These are phyloP conservation scores for Brachionus plicatilis DNA, from an alignment of 1,140 invertebrate species.

Conservation along the genomic window DNA sequence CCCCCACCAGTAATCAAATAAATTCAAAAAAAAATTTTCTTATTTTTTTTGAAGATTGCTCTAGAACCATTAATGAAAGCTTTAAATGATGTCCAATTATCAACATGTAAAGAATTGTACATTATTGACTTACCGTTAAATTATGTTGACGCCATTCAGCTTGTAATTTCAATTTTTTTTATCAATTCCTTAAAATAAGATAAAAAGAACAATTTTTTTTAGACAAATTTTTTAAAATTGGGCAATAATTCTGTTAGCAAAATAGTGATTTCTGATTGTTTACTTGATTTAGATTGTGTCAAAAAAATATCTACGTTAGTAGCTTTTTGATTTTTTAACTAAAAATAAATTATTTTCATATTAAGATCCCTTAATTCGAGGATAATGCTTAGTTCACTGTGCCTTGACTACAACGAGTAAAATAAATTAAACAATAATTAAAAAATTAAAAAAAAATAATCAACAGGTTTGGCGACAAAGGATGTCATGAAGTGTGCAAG, in stretches of 20 bases:
- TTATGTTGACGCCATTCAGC: not conserved
- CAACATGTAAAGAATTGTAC: conserved; percentile 31
- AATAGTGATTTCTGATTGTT: conserved; percentile 50
- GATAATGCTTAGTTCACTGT: conserved; percentile 46
- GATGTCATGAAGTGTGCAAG: conserved; percentile 47
- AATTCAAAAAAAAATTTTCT: not conserved
- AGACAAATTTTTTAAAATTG: conserved; percentile 37
- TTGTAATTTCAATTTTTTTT: not conserved
- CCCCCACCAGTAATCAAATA: not conserved
- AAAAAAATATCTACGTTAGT: conserved; percentile 45
- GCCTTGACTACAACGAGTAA: conserved; percentile 54
- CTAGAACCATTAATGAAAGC: conserved; percentile 26
- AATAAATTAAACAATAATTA: conserved; percentile 27
- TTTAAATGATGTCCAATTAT: conserved; percentile 15
- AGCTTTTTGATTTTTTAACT: not conserved
- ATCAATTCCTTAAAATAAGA: not conserved
- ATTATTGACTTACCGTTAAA: conserved; percentile 32
- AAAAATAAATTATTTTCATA: not conserved
- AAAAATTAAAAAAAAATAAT: not conserved
- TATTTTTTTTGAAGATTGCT: not conserved
- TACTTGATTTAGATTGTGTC: conserved; percentile 46
- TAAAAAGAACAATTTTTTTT: not conserved
- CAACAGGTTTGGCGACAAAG: conserved; percentile 51
- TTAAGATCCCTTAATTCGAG: conserved; percentile 45
- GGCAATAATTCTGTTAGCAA: conserved; percentile 41